Conservation (phyloP, 2,888 invertebrate genomes). For the Eutolmus rufibarbis region DNA sequence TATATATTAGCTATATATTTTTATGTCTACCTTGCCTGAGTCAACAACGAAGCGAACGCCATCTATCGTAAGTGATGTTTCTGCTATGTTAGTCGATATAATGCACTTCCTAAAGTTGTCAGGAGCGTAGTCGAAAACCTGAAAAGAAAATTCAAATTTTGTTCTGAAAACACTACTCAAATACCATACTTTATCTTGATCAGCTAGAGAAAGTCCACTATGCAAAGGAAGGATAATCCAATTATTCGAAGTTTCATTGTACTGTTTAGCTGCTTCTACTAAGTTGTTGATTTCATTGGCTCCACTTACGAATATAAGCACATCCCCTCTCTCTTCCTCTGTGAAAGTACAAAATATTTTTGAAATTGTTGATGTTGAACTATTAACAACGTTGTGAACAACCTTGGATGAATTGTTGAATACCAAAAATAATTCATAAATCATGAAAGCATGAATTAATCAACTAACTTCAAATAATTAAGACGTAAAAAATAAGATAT, state of each 20-base stretch:
- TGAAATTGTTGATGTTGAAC: neutral
- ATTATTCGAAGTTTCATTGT: conserved; percentile 75
- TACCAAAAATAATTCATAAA: no score
- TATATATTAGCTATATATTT: neutral
- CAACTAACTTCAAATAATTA: no score
- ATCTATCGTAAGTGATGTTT: conserved; percentile 98
- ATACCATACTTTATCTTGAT: conserved; percentile 90
- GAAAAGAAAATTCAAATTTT: conserved; percentile 47
- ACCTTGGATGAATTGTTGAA: neutral
- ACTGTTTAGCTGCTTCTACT: conserved; percentile 85
- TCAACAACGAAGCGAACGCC: conserved; percentile 97
- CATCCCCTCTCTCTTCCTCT: conserved; percentile 88
- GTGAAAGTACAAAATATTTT: conserved; percentile 34
- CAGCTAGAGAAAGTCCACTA: conserved; percentile 88
- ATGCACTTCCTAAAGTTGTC: conserved; percentile 96
- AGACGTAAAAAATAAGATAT: no score
- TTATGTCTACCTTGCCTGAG: conserved; percentile 81
- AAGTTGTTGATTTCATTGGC: conserved; percentile 90
- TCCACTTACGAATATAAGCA: conserved; percentile 94
- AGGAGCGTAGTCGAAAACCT: conserved; percentile 95
- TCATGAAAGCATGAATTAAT: no score
- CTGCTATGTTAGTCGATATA: conserved; percentile 97
- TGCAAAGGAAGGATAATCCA: conserved; percentile 96
- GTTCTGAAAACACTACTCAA: neutral
- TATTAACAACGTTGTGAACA: neutral